phyloP scores from a whole-genome alignment of 2,113 vertebrate genomes.

The Martes martes region DNA sequence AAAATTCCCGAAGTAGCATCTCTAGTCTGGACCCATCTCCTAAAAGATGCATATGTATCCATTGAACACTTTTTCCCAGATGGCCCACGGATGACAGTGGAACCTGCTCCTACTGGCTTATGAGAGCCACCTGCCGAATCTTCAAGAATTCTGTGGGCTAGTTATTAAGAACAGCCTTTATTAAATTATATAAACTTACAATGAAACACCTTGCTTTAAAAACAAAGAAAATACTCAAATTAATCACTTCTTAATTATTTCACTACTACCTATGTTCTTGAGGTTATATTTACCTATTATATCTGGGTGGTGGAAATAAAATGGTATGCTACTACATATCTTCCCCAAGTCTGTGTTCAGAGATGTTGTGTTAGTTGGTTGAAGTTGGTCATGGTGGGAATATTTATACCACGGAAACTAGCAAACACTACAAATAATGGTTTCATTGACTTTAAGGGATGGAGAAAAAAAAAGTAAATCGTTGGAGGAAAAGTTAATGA shows the following conservation, averaged over 20 bases:
- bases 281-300: neutral
- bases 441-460: neutral
- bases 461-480: neutral
- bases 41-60: neutral
- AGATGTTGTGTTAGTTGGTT: neutral
- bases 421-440: neutral
- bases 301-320: neutral
- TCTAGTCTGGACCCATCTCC: neutral
- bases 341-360: neutral
- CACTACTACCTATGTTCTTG: neutral
- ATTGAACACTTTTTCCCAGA: neutral
- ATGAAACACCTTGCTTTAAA: neutral
- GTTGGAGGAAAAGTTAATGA: neutral
- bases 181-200: neutral
- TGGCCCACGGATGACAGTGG: neutral
- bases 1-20: neutral
- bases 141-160: neutral
- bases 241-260: neutral
- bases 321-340: neutral
- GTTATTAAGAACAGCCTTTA: neutral
- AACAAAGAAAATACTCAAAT: neutral
- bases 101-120: neutral
- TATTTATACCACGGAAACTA: neutral
- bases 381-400: neutral
- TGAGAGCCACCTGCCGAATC: neutral